Percentiles rank a stretch among this genome's conserved stretches.
phyloP scores from a whole-genome alignment of 2,888 invertebrate genomes.

The Standfussiana lucernea region DNA sequence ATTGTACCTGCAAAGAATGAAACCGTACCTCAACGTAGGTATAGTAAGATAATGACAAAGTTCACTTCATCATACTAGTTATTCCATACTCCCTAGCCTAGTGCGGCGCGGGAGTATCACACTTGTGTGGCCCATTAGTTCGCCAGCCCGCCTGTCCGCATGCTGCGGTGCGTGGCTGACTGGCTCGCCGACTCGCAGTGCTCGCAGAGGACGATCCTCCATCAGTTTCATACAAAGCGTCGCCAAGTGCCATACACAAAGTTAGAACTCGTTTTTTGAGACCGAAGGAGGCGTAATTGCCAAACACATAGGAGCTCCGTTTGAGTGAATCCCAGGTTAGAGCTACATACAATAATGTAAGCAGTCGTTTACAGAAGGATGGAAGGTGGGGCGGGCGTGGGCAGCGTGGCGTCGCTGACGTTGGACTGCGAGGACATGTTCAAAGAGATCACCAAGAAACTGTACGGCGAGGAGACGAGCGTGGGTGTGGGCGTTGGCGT shows the following conservation, averaged over 20 bases:
- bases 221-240: not conserved
- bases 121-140: not conserved
- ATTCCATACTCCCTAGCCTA: too few species aligned
- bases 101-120: not conserved
- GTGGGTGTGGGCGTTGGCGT: constrained; percentile 82
- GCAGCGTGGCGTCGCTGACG: constrained; percentile 89
- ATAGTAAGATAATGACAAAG: too few species aligned
- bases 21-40: too few species aligned
- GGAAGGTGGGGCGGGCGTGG: constrained; percentile 88
- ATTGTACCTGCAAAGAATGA: too few species aligned
- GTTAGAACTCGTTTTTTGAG: not conserved
- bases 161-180: not conserved
- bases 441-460: constrained; percentile 97
- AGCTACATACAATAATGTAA: not conserved
- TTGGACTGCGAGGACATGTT: constrained; percentile 96
- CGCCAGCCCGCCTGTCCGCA: not conserved
- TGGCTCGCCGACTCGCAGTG: not conserved
- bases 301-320: not conserved
- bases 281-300: not conserved
- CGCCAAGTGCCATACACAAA: not conserved
- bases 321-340: not conserved
- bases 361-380: constrained; percentile 76
- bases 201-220: not conserved
- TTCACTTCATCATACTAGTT: too few species aligned
- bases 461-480: constrained; percentile 95